phyloP scores from a whole-genome alignment of 2,888 invertebrate species.

The Onchidella celtica region DNA sequence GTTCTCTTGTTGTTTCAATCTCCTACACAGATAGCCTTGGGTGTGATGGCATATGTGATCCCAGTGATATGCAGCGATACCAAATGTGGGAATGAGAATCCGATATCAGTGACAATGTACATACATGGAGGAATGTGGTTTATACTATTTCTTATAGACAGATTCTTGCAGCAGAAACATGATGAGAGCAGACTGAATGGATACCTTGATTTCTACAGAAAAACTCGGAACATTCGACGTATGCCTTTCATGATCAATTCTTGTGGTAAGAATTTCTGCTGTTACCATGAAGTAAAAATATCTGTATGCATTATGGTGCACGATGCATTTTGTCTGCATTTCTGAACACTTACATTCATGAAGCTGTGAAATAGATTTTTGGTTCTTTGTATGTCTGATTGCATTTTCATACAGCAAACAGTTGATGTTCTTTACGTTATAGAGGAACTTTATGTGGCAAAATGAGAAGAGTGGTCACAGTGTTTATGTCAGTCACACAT shows the following conservation, averaged over 20 bases:
- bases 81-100: slow-evolving; percentile 53
- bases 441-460: too few species aligned
- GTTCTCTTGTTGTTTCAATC: too few species aligned
- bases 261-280: slow-evolving; percentile 60
- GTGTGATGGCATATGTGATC: slow-evolving; percentile 62
- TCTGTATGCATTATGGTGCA: too few species aligned
- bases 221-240: slow-evolving; percentile 66
- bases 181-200: slow-evolving; percentile 68
- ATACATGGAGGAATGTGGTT: slow-evolving; percentile 71
- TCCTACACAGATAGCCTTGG: slow-evolving; percentile 61
- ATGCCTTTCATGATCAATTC: slow-evolving; percentile 70
- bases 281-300: too few species aligned
- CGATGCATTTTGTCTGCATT: too few species aligned
- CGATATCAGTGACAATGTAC: slow-evolving; percentile 64
- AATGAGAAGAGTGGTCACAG: too few species aligned
- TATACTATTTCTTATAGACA: slow-evolving; percentile 64
- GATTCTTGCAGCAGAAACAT: slow-evolving; percentile 68
- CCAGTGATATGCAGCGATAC: slow-evolving; percentile 58
- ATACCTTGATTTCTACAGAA: slow-evolving; percentile 74
- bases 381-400: background rate
- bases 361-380: background rate
- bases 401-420: too few species aligned
- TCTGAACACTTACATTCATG: too few species aligned
- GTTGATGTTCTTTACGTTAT: too few species aligned
- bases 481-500: too few species aligned